Conservation (phyloP, 1,140 invertebrate species). For the Drosophila sp. region DNA sequence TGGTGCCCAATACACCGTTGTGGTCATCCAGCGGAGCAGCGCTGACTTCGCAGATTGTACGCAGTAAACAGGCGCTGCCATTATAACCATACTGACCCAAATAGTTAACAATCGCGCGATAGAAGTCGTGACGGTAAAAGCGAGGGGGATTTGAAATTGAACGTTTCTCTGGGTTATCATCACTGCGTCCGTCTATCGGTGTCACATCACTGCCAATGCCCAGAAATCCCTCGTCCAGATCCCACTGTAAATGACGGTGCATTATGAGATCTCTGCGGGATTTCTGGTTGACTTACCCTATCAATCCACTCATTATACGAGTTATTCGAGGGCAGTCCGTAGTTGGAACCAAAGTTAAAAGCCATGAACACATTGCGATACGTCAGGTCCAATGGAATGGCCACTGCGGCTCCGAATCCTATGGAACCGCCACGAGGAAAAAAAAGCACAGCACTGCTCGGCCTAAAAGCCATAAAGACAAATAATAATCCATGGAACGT, state of each 20-base stretch:
- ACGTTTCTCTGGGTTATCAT: slow-evolving; percentile 34
- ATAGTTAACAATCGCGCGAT: slow-evolving; percentile 70
- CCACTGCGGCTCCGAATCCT: slow-evolving; percentile 86
- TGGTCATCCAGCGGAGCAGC: slow-evolving; percentile 80
- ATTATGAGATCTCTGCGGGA: not conserved
- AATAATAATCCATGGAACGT: slow-evolving; percentile 8
- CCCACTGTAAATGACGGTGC: slow-evolving; percentile 57
- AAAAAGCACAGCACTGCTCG: slow-evolving; percentile 44
- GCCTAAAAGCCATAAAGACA: not conserved
- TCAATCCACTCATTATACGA: slow-evolving; percentile 73
- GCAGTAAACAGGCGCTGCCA: slow-evolving; percentile 85
- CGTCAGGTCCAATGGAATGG: slow-evolving; percentile 89
- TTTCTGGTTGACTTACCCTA: slow-evolving; percentile 51
- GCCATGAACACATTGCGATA: slow-evolving; percentile 88
- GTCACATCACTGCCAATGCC: slow-evolving; percentile 71
- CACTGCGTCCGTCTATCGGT: slow-evolving; percentile 59
- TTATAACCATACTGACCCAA: slow-evolving; percentile 85
- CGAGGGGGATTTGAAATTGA: slow-evolving; percentile 39
- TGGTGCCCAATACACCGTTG: slow-evolving; percentile 85
- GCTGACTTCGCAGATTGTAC: slow-evolving; percentile 85
- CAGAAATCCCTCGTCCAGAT: slow-evolving; percentile 61
- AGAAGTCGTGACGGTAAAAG: slow-evolving; percentile 67
- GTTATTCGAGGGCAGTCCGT: slow-evolving; percentile 85
- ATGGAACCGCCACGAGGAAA: slow-evolving; percentile 71
- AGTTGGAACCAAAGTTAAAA: slow-evolving; percentile 91